Base-by-base conservation (phyloP, 2,113 vertebrate species). In the Eonycteris spelaea region DNA sequence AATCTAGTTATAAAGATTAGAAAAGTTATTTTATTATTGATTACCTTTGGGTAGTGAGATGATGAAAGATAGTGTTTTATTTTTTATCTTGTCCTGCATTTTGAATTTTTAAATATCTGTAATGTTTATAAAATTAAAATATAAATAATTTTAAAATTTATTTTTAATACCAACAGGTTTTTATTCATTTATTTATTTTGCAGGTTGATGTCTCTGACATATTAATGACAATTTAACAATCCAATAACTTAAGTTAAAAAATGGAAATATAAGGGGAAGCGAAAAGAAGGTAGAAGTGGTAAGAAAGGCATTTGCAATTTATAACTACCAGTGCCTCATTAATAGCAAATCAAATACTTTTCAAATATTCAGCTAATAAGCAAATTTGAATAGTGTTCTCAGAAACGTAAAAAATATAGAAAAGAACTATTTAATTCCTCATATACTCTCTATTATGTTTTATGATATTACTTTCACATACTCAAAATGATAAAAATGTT, bases 141-240 rank as follows among this genome's bases (percentile, higher is more conserved):
- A 67, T 90, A 86, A 53, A 86, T 59, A 33, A 75, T 45, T 86
- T 38, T 4, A 55, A 53, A 80, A n/a, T 14, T 40, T 68, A 59
- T 33, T 55, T 79, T 79, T 45, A 73, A 75, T 59, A 5, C 5
- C 24, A 53, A 73, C 12, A 24, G 38, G 3, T 68, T 77, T 83
- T 38, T 15, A 89, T 78, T 95, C 11, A n/a, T 28, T 65, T 77
- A 33, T 75, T 85, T 95, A 79, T 88, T 95, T 95, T 86, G 12
- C 7, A 94, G 51, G 22, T 28, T 82, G 9, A 9, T 67, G 19
- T 91, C 77, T 75, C 26, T 91, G 77, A 33, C 35, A 80, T 67
- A 80, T 51, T 51, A 90, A 94, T 88, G 43, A 90, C 16, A 84
- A 38, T 78, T 85, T 57, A 92, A 73, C 13, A 86, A 67, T 33